Evolutionary conservation across 2,888 invertebrate genomes (phyloP).

Genomic region (Plutella xylostella): DNA sequence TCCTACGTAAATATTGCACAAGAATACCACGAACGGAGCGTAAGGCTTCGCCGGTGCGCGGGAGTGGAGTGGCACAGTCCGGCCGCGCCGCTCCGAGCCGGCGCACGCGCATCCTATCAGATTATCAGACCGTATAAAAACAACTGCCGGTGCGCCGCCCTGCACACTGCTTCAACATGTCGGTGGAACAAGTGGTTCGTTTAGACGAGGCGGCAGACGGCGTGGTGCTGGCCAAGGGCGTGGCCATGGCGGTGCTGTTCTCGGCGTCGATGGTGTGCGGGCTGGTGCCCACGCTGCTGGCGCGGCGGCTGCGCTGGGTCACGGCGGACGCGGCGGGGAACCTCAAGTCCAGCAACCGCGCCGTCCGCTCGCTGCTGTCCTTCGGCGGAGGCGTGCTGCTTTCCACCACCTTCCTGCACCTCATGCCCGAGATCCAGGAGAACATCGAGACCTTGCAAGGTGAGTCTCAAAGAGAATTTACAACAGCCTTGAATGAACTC

Average conservation of each 20-base stretch:
- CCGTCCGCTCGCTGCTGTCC: constrained; percentile 75
- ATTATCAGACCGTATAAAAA: constrained; percentile 40
- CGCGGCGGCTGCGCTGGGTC: constrained; percentile 74
- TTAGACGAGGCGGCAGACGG: constrained; percentile 38
- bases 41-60: constrained; percentile 28
- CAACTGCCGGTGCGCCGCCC: neutral
- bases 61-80: constrained; percentile 37
- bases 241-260: constrained; percentile 84
- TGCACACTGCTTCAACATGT: neutral
- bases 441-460: constrained; percentile 72
- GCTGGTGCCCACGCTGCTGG: constrained; percentile 77
- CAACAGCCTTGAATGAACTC: too few species aligned
- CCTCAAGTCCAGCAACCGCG: constrained; percentile 54
- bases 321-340: constrained; percentile 53
- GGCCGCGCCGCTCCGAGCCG: constrained; percentile 38
- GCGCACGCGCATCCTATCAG: constrained; percentile 48
- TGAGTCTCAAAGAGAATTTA: too few species aligned
- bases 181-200: constrained; percentile 14
- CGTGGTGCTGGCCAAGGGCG: constrained; percentile 77
- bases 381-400: constrained; percentile 88
- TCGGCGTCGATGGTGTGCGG: constrained; percentile 82
- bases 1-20: too few species aligned
- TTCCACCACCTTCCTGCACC: constrained; percentile 84
- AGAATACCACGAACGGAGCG: neutral
- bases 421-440: constrained; percentile 83